Conservation (phyloP, 2,888 invertebrate genomes). For the Dione juno region DNA sequence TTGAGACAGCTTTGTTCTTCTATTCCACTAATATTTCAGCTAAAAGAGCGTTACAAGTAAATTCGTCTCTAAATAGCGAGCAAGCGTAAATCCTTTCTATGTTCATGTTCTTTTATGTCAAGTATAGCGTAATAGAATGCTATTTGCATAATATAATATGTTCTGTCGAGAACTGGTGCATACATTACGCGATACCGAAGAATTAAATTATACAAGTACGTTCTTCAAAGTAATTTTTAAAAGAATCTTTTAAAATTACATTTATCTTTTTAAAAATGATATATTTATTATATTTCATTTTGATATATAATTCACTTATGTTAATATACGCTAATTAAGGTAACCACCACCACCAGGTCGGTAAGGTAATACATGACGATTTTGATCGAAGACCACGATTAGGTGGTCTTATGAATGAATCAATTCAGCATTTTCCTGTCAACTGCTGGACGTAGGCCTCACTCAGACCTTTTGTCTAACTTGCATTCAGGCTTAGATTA, state of each 20-base stretch:
- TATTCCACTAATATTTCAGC: neutral
- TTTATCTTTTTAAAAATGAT: neutral
- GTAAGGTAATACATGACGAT: too few relatives aligned
- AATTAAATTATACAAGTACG: slow-evolving; percentile 8
- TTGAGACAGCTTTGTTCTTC: neutral
- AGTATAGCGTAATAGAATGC: slow-evolving; percentile 10
- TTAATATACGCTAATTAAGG: too few relatives aligned
- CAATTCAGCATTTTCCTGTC: too few relatives aligned
- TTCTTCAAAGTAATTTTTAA: neutral
- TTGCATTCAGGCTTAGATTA: too few relatives aligned
- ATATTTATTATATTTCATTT: too few relatives aligned
- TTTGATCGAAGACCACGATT: too few relatives aligned
- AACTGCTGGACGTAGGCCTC: too few relatives aligned
- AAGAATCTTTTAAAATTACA: neutral
- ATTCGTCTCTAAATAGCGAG: slow-evolving; percentile 4
- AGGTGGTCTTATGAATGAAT: too few relatives aligned
- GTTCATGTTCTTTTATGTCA: slow-evolving; percentile 10
- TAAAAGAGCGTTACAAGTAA: neutral
- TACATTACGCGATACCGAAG: slow-evolving; percentile 15
- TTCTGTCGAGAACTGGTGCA: slow-evolving; percentile 19
- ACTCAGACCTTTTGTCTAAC: too few relatives aligned
- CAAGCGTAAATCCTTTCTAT: slow-evolving; percentile 11
- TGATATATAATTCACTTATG: too few relatives aligned
- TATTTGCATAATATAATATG: slow-evolving; percentile 16
- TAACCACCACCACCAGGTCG: too few relatives aligned